Conservation (phyloP, 2,888 invertebrate genomes). For the Rugalucina vietnamica region DNA sequence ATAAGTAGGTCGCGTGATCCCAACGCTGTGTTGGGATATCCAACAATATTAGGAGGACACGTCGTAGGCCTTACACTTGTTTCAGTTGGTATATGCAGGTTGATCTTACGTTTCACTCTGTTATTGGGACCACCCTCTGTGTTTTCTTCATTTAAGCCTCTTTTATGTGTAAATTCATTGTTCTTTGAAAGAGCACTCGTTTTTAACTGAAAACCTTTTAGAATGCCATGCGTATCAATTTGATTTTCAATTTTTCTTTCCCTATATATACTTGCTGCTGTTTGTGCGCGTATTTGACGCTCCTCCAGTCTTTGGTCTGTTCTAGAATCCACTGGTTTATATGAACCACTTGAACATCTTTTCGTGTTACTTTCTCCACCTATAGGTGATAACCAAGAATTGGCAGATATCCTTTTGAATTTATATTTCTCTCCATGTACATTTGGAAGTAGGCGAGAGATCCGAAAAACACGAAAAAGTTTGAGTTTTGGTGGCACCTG, state of each 20-base stretch:
- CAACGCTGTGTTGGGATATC: too few species aligned
- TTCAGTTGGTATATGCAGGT: too few species aligned
- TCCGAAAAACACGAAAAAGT: background rate
- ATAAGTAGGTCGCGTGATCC: too few species aligned
- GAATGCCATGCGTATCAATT: background rate
- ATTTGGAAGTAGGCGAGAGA: background rate
- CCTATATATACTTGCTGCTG: background rate
- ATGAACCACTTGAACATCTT: background rate
- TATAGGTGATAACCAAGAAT: background rate
- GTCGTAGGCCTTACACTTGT: too few species aligned
- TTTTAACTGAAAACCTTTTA: background rate
- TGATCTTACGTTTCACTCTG: too few species aligned
- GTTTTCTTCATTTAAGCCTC: too few species aligned
- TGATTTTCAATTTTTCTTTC: background rate
- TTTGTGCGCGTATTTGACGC: background rate
- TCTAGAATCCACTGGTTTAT: background rate
- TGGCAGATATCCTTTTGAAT: background rate
- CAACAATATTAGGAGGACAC: too few species aligned
- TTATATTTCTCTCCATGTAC: background rate
- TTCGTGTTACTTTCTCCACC: background rate
- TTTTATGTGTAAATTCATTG: too few species aligned
- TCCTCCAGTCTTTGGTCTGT: background rate
- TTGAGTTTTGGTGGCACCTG: too few species aligned
- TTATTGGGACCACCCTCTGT: too few species aligned
- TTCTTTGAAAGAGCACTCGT: too few species aligned